These are phyloP conservation scores for Mesocentrotus franciscanus DNA, from an alignment of 53 echinoderm and acorn worm genomes.

Conservation along the genomic window DNA sequence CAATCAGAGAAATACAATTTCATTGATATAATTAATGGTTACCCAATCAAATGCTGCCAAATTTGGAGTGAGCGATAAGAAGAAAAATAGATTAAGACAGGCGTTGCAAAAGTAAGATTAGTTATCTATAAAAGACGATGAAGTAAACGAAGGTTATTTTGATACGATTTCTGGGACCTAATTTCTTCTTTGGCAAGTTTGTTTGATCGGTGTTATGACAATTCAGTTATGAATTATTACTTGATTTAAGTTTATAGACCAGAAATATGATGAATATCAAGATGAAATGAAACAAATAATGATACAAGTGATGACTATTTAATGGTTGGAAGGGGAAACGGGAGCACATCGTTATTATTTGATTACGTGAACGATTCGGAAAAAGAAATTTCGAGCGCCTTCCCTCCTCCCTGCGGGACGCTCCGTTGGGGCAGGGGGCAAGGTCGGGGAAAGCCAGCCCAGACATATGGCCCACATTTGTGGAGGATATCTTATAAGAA, in stretches of 20 bases:
- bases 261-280: not conserved
- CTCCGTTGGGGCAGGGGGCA: slow-evolving; percentile 26
- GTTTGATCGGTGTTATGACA: too few species aligned
- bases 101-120: not conserved
- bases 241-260: too few species aligned
- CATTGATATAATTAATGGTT: not conserved
- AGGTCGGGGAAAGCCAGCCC: slow-evolving; percentile 10
- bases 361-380: not conserved
- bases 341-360: not conserved
- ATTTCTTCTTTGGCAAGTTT: not conserved
- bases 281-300: not conserved
- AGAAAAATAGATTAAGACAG: not conserved
- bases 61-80: not conserved
- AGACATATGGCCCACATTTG: slow-evolving; percentile 39
- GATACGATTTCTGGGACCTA: not conserved
- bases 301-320: not conserved
- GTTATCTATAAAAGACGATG: not conserved
- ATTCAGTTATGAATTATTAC: too few species aligned
- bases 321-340: not conserved
- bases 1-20: not conserved
- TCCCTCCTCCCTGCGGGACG: not conserved
- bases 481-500: not conserved
- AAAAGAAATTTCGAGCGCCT: not conserved
- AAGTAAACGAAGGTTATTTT: not conserved
- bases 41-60: not conserved